phyloP scores from a whole-genome alignment of 2,797 vertebrate genomes.

The Florisuga fusca region DNA sequence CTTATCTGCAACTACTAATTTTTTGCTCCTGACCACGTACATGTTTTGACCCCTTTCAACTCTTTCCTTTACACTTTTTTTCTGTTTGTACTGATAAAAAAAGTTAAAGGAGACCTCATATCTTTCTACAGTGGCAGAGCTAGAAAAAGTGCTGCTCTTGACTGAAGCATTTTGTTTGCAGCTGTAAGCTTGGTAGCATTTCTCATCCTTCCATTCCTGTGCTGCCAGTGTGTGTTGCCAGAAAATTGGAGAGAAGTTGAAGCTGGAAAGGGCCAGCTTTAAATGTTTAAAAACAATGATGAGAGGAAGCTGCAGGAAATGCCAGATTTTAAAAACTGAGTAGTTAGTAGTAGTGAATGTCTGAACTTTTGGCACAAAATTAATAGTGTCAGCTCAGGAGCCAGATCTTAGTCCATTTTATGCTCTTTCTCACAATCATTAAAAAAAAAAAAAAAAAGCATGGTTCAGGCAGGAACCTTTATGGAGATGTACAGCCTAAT shows the following conservation, averaged over 20 bases:
- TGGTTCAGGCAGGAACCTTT: background rate
- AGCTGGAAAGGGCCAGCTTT: background rate
- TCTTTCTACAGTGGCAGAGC: background rate
- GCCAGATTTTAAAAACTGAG: background rate
- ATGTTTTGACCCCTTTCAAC: background rate
- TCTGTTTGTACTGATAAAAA: background rate
- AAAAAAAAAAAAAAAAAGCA: background rate
- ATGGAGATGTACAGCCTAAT: background rate
- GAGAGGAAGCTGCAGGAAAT: background rate
- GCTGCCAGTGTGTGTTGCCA: background rate
- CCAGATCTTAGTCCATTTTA: background rate
- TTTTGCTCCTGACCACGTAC: background rate
- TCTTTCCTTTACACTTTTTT: background rate
- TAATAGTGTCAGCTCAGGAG: background rate
- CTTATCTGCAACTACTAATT: background rate
- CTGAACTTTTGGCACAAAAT: background rate
- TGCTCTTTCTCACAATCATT: background rate
- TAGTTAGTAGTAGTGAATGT: background rate
- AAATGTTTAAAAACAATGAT: background rate
- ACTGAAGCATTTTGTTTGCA: background rate
- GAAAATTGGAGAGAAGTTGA: background rate
- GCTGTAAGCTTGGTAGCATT: background rate
- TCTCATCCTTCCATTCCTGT: background rate
- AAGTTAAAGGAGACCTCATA: background rate
- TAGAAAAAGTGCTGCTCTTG: background rate